Percentiles rank a stretch among this genome's conserved stretches.
Conservation (phyloP, 2,888 invertebrate species). For the Neuroscelio doddi region DNA sequence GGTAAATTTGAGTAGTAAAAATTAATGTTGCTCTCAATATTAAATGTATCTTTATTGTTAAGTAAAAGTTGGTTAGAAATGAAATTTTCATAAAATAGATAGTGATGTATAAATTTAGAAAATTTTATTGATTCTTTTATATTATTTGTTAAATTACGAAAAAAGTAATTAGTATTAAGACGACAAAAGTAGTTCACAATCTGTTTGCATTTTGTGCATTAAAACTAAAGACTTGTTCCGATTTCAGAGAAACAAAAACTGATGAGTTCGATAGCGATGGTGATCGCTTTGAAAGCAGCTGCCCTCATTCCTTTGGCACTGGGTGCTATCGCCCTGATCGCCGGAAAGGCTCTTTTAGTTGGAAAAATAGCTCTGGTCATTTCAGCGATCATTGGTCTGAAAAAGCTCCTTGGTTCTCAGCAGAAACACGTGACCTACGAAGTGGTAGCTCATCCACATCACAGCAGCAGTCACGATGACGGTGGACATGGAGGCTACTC, state of each 20-base stretch:
- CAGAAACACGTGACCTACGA: constrained; percentile 92
- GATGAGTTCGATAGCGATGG: constrained; percentile 83
- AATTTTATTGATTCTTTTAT: no score
- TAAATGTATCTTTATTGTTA: no score
- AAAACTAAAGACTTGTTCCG: not conserved
- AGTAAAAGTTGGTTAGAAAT: no score
- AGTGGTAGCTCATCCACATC: constrained; percentile 89
- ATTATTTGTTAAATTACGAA: no score
- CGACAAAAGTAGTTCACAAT: not conserved
- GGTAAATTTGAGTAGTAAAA: not conserved
- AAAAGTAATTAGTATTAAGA: no score
- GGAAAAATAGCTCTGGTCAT: constrained; percentile 89
- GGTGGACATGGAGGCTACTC: constrained; percentile 74
- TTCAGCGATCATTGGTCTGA: constrained; percentile 87
- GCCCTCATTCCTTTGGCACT: constrained; percentile 85
- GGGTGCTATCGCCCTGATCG: constrained; percentile 87
- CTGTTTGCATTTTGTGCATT: not conserved
- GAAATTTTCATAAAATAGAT: no score
- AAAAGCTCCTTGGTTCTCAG: constrained; percentile 83
- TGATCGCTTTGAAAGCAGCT: constrained; percentile 85
- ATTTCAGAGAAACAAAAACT: constrained; percentile 79
- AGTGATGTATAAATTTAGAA: no score
- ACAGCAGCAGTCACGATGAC: constrained; percentile 81
- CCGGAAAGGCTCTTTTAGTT: constrained; percentile 87
- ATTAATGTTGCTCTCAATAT: no score